Conservation (phyloP, 2,113 vertebrate genomes). For the Strix uralensis region DNA sequence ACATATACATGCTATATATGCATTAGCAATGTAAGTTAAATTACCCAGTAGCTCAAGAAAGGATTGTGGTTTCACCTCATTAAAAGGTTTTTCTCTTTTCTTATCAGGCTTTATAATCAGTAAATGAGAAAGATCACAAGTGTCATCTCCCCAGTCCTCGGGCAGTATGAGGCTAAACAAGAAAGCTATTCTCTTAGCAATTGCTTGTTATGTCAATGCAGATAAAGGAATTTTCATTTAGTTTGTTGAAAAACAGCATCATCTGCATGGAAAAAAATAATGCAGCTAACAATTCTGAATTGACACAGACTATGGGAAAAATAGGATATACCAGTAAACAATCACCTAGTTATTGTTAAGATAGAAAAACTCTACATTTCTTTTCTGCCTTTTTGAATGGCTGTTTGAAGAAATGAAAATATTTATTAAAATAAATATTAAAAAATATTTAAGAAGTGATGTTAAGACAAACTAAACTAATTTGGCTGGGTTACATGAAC, state of each 20-base stretch:
- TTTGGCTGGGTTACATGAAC: neutral
- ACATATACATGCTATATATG: neutral
- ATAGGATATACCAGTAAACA: neutral
- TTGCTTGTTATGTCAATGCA: constrained; percentile 60
- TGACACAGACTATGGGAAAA: neutral
- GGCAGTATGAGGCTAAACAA: constrained; percentile 53
- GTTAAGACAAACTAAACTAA: neutral
- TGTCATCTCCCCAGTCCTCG: constrained; percentile 32
- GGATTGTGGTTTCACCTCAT: constrained; percentile 48
- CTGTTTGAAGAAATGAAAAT: neutral
- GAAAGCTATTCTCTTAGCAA: constrained; percentile 43
- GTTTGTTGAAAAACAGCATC: constrained; percentile 35
- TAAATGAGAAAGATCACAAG: constrained; percentile 73
- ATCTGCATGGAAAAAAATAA: constrained; percentile 2
- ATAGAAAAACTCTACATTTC: neutral
- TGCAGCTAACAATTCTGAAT: neutral
- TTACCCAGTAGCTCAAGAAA: constrained; percentile 19
- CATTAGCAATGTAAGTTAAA: neutral
- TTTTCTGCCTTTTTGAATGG: neutral
- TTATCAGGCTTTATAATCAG: constrained; percentile 74
- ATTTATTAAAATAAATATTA: neutral
- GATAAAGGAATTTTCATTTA: constrained; percentile 52
- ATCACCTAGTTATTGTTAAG: neutral
- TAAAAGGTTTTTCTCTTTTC: constrained; percentile 64
- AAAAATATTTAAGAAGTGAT: neutral